Evolutionary conservation across 2,113 vertebrate genomes (phyloP).

Genomic region (Rhynchomys soricoides): DNA sequence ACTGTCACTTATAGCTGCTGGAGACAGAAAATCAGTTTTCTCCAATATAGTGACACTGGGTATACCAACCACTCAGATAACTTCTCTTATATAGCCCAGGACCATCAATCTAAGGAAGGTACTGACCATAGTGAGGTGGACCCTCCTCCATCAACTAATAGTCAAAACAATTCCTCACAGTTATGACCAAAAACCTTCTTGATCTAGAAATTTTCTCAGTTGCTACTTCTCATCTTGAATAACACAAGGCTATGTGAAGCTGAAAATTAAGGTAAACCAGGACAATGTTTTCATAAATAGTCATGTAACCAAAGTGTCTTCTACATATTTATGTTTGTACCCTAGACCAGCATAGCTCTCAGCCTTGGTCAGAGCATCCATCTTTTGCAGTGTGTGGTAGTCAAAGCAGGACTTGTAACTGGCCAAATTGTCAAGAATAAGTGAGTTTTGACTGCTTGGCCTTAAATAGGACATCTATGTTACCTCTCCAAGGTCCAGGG

Average conservation of each 20-base stretch:
- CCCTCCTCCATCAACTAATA: neutral
- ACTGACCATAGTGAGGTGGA: neutral
- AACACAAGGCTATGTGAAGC: neutral
- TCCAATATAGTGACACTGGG: neutral
- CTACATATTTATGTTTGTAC: neutral
- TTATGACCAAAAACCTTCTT: neutral
- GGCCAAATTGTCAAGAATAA: neutral
- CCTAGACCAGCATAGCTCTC: neutral
- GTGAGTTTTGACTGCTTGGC: neutral
- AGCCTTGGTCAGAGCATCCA: neutral
- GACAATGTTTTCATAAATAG: neutral
- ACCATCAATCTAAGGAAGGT: neutral
- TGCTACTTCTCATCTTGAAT: neutral
- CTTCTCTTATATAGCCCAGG: neutral
- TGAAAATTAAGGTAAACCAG: neutral
- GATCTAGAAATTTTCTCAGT: neutral
- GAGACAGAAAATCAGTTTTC: neutral
- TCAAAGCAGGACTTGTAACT: neutral
- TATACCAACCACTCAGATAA: neutral
- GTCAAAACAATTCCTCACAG: neutral
- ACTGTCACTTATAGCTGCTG: neutral
- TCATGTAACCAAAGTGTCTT: neutral
- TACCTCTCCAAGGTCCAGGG: neutral
- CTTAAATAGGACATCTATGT: neutral
- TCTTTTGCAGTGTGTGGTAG: neutral